Evolutionary conservation across 2,113 vertebrate genomes (phyloP), one percentile per base, ranked within the genome.

Genomic region (Chamaea fasciata): DNA sequence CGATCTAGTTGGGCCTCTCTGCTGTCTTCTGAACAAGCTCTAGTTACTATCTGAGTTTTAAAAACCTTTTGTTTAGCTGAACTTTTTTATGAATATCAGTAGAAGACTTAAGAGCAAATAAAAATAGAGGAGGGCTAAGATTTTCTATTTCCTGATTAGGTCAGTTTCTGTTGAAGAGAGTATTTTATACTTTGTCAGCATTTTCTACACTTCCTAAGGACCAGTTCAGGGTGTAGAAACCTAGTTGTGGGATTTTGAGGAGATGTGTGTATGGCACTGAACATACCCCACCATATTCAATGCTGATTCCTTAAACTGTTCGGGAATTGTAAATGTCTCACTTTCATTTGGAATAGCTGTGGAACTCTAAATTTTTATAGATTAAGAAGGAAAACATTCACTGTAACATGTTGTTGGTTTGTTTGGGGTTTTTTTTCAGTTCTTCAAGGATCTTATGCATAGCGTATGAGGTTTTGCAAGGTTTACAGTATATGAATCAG

Each of bases 401-500:
- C 11, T 55, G 1, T 24, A 88, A 62, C 44, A 4, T 55, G 5
- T 49, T 85, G 26, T 53, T 83, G 39, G 3, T 70, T 56, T 55
- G 22, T 42, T 71, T 55, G 62, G 3, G n/a, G 5, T 0, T 89
- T 85, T 85, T 85, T 53, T 24, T 22, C 39, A 99, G 99, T 94
- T 95, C 93, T 89, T 98, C 98, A 46, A 98, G 95, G 86, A 97
- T 99, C 69, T 96, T 99, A 71, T 98, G 98, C 90, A 97, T 99
- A 56, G 99, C 99, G 9, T 99, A 98, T 86, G 99, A 99, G 90
- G 98, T 98, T 63, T 98, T 99, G 77, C 98, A 99, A 87, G 99
- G 99, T 27, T 97, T 99, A 93, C 98, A 98, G 6, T 99, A 98
- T 47, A 99, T 99, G 98, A 99, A 99, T 97, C 98, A 98, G 85